Conservation (phyloP, 2,797 vertebrate species). For the Pampus argenteus region DNA sequence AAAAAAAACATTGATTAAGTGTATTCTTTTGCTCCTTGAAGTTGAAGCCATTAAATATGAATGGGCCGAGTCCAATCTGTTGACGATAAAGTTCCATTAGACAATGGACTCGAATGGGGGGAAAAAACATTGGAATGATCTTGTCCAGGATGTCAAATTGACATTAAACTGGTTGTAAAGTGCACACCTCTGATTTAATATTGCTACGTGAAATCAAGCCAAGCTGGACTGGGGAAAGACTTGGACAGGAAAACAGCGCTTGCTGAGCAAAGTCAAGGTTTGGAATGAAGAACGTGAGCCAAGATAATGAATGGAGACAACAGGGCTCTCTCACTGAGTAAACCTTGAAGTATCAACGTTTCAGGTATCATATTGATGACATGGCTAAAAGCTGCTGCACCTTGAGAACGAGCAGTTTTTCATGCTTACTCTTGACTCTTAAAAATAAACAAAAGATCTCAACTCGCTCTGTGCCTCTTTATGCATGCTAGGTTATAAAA, state of each 20-base stretch:
- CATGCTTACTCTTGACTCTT: slow-evolving; percentile 17
- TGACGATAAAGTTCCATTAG: slow-evolving; percentile 50
- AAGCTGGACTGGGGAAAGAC: slow-evolving; percentile 30
- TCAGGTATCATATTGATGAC: slow-evolving; percentile 26
- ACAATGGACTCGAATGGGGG: slow-evolving; percentile 21
- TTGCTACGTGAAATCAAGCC: slow-evolving; percentile 32
- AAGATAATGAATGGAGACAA: slow-evolving; percentile 59
- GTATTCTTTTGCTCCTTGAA: slow-evolving; percentile 56
- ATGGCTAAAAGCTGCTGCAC: slow-evolving; percentile 11
- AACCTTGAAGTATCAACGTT: slow-evolving; percentile 33
- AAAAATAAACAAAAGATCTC: slow-evolving; percentile 24
- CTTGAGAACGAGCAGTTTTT: slow-evolving; percentile 15
- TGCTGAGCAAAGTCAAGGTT: slow-evolving; percentile 31
- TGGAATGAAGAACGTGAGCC: slow-evolving; percentile 52
- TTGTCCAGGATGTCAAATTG: slow-evolving; percentile 39
- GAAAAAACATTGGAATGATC: slow-evolving; percentile 41
- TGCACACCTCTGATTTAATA: slow-evolving; percentile 43
- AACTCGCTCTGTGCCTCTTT: slow-evolving; percentile 25
- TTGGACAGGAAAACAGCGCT: slow-evolving; percentile 51
- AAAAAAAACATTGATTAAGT: slow-evolving; percentile 59
- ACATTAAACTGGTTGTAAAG: slow-evolving; percentile 49
- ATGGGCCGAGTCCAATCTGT: slow-evolving; percentile 44
- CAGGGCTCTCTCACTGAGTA: slow-evolving; percentile 28
- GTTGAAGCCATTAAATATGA: slow-evolving; percentile 57
- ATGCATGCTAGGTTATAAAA: slow-evolving; percentile 30